These are phyloP conservation scores for Microtus oregoni DNA, from an alignment of 2,113 vertebrate species.

Conservation along the genomic window DNA sequence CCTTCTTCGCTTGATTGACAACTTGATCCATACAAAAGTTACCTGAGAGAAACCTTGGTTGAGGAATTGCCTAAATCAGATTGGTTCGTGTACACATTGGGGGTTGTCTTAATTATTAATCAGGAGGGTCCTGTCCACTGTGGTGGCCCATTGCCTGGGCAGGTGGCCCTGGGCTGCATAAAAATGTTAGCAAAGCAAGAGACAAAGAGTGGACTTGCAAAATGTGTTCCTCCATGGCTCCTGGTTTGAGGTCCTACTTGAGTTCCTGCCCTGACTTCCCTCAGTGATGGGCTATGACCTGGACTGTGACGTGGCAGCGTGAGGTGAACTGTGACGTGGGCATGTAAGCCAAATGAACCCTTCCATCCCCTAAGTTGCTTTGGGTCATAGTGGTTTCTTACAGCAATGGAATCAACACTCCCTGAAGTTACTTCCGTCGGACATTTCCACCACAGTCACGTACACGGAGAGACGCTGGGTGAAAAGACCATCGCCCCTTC, in stretches of 20 bases:
- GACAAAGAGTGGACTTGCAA: not conserved
- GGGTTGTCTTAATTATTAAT: not conserved
- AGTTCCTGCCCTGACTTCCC: not conserved
- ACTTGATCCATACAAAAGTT: not conserved
- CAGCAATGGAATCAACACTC: not conserved
- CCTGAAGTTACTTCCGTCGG: not conserved
- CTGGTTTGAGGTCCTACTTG: not conserved
- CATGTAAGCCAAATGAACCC: too few relatives aligned
- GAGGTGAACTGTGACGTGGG: not conserved
- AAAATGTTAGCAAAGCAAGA: not conserved
- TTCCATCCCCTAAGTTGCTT: not conserved
- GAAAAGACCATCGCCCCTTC: fast-evolving
- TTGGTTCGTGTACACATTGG: not conserved
- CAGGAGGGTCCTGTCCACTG: not conserved
- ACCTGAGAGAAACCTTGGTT: not conserved
- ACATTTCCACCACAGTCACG: too few relatives aligned
- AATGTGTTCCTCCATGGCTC: not conserved
- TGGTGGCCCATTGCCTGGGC: not conserved
- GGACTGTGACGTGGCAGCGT: too few relatives aligned
- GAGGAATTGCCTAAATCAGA: not conserved
- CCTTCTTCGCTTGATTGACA: not conserved
- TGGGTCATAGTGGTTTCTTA: too few relatives aligned
- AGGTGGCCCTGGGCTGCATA: not conserved
- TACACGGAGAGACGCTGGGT: not conserved
- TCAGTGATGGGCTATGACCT: not conserved